phyloP scores from a whole-genome alignment of 2,113 vertebrate species.

The Pao palembangensis region DNA sequence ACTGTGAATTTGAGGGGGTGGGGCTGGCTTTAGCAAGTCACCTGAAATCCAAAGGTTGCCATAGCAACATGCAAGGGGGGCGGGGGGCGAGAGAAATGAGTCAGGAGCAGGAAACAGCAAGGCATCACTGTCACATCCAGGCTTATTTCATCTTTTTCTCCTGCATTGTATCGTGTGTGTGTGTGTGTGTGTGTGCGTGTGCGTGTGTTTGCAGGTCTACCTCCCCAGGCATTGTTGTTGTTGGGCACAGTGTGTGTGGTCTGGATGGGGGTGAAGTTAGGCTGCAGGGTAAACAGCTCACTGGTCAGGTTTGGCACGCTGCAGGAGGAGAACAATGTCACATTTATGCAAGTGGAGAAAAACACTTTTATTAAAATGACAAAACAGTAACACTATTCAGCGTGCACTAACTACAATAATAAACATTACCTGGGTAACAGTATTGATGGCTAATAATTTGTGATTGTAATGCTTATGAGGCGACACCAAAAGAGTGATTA shows the following conservation, averaged over 20 bases:
- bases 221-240: slow-evolving; percentile 87
- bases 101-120: slow-evolving; percentile 23
- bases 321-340: slow-evolving; percentile 26
- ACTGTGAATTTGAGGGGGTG: slow-evolving; percentile 75
- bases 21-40: slow-evolving; percentile 81
- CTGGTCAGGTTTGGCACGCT: slow-evolving; percentile 89
- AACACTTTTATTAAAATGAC: neutral
- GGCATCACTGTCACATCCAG: slow-evolving; percentile 14
- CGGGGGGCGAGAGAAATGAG: slow-evolving; percentile 18
- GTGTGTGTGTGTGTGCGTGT: slow-evolving; percentile 16
- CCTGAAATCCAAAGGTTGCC: slow-evolving; percentile 67
- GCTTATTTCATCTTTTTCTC: neutral
- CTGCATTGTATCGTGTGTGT: slow-evolving; percentile 14
- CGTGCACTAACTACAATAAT: too few species aligned
- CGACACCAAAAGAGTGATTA: too few species aligned
- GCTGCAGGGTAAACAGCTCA: slow-evolving; percentile 90
- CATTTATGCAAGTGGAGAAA: slow-evolving; percentile 9
- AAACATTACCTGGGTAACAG: too few species aligned
- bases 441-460: too few species aligned
- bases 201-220: slow-evolving; percentile 63
- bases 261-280: slow-evolving; percentile 83
- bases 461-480: too few species aligned
- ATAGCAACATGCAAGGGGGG: slow-evolving; percentile 30
- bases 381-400: too few species aligned
- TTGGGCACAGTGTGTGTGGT: slow-evolving; percentile 87